A percentile compares a stretch with the other conserved stretches of the same genome.
phyloP scores from a whole-genome alignment of 2,888 invertebrate species.

The Allophyes oxyacanthae region DNA sequence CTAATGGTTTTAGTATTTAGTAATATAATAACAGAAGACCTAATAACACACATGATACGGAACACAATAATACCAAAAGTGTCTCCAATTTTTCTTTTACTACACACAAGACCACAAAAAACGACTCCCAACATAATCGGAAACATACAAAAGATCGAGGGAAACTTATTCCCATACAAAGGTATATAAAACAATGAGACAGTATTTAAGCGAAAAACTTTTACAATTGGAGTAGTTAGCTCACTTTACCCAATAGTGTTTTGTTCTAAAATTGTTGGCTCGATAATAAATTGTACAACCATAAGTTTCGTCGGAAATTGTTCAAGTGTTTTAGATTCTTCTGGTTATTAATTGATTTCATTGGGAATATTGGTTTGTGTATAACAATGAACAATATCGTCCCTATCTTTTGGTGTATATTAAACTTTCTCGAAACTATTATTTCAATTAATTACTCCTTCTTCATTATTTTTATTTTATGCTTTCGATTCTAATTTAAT shows the following conservation, averaged over 20 bases:
- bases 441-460: no score
- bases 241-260: conserved; percentile 29
- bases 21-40: no score
- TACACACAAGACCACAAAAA: conserved; percentile 5
- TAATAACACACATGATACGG: not conserved
- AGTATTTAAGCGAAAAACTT: conserved; percentile 80
- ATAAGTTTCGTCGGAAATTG: conserved; percentile 13
- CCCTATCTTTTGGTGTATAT: no score
- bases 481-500: no score
- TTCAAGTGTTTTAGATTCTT: conserved; percentile 8
- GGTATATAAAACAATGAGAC: conserved; percentile 76
- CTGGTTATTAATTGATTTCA: conserved; percentile 4
- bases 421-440: no score
- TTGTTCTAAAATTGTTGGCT: conserved; percentile 22
- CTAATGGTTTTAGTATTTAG: no score
- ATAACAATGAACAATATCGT: not conserved
- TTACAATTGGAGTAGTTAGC: conserved; percentile 68
- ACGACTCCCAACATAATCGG: not conserved
- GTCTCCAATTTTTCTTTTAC: not conserved
- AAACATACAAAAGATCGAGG: conserved; percentile 27
- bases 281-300: conserved; percentile 7
- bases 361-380: not conserved
- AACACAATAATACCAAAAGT: not conserved
- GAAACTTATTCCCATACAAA: conserved; percentile 48
- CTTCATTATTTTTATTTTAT: no score